Conservation (phyloP, 2,797 vertebrate genomes). For the Rhinella marina region DNA sequence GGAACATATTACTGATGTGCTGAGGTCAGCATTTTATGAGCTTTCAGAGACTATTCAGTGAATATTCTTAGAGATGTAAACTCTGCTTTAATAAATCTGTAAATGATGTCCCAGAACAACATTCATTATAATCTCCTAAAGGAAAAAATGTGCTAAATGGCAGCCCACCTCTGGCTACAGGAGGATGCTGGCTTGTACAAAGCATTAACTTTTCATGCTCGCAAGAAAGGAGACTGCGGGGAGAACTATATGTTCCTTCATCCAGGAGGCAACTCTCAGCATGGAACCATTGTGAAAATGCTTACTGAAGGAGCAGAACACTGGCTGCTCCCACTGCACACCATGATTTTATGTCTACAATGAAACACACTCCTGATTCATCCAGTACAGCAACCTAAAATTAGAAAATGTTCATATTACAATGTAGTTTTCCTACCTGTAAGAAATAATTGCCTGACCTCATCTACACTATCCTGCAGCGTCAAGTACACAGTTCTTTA, state of each 20-base stretch:
- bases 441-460: background rate
- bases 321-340: too few relatives aligned
- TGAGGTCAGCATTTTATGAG: background rate
- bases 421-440: background rate
- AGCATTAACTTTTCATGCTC: background rate
- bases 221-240: constrained; percentile 21
- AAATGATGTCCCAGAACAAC: background rate
- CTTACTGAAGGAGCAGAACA: background rate
- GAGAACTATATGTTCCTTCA: background rate
- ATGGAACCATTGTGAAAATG: background rate
- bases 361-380: background rate
- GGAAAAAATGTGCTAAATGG: constrained; percentile 14
- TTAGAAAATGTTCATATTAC: background rate
- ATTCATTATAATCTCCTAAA: background rate
- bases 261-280: constrained; percentile 27
- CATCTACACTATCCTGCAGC: background rate
- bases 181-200: background rate
- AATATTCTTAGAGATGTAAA: background rate
- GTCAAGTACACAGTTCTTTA: background rate
- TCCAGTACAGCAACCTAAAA: constrained; percentile 1
- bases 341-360: constrained; percentile 2
- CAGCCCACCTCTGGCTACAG: constrained; percentile 12
- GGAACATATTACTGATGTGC: background rate
- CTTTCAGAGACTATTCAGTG: background rate
- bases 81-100: background rate